Evolutionary conservation across 2,113 vertebrate species (phyloP), one percentile per base, ranked within the genome.

Genomic region (Equus quagga): DNA sequence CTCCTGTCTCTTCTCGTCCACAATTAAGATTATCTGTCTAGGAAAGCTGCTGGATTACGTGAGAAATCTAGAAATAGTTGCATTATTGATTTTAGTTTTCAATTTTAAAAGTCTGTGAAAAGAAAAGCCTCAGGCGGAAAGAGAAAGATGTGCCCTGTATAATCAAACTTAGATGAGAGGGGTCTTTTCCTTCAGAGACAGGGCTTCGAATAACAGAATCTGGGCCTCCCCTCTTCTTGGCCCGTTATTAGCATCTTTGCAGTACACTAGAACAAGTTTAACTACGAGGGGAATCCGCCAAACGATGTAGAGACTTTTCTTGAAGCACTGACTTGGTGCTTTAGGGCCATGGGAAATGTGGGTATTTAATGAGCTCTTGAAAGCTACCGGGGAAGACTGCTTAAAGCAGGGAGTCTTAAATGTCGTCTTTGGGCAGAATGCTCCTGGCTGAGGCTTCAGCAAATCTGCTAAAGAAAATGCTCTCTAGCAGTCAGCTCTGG

Each of bases 21-120:
- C 85, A 33, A 13, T 90, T 89, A 75, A 81, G 69, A 65, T 51
- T 33, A 44, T 80, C 4, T 92, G 31, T 94, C 90, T 89, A 80
- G 96, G 75, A 73, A 51, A 64, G 54, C 93, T 98, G 54, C 97
- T 95, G 94, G 95, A 56, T 97, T 96, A 91, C 44, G 9, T 89
- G 95, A 97, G 81, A 89, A 97, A 78, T 60, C 92, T 94, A 72
- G 89, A 96, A 97, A 95, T 96, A 97, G 98, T 97, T 97, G 94
- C 73, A 15, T 94, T 98, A 95, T 97, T 98, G 98, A 98, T 98
- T 96, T 95, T 91, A 81, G 89, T 94, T 96, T 97, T 97, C 93
- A 91, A 6, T 79, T 94, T 98, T 82, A 58, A 95, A 97, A 97
- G 87, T 88, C 81, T 97, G 96, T 95, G 70, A 96, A 90, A 91